Percentiles rank a stretch among this genome's conserved stretches.
These are phyloP conservation scores for Danio rerio DNA, from an alignment of 2,113 vertebrate species.

Conservation along the genomic window DNA sequence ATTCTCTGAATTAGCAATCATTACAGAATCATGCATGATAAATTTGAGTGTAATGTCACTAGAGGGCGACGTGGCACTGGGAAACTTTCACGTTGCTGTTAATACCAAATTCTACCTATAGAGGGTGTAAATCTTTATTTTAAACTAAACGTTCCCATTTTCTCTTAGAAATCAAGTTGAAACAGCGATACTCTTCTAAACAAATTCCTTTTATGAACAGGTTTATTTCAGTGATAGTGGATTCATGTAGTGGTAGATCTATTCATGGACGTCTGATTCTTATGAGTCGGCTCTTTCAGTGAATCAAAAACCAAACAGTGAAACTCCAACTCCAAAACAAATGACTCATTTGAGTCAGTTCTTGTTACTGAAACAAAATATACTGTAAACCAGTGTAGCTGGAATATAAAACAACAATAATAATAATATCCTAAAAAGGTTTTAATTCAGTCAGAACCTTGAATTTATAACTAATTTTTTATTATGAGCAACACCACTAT, in stretches of 20 bases:
- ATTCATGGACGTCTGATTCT: background rate
- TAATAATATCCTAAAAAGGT: too few relatives aligned
- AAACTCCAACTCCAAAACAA: too few relatives aligned
- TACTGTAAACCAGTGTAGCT: too few relatives aligned
- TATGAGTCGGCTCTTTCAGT: background rate
- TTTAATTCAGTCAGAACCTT: background rate
- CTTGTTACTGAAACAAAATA: too few relatives aligned
- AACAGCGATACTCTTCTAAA: background rate
- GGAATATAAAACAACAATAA: too few relatives aligned
- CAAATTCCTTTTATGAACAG: background rate
- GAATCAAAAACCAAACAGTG: background rate
- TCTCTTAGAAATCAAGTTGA: background rate
- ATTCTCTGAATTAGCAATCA: background rate
- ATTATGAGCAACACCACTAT: too few relatives aligned
- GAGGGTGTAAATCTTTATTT: background rate
- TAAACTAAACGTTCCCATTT: background rate
- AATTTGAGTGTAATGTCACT: background rate
- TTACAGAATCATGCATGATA: background rate
- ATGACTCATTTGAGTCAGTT: too few relatives aligned
- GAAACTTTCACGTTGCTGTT: background rate
- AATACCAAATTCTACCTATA: background rate
- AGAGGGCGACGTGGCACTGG: background rate
- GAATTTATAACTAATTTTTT: background rate
- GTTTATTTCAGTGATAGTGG: slow-evolving; percentile 7
- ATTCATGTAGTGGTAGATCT: too few relatives aligned